Conservation (phyloP, 2,113 vertebrate species). For the Rattus rattus region DNA sequence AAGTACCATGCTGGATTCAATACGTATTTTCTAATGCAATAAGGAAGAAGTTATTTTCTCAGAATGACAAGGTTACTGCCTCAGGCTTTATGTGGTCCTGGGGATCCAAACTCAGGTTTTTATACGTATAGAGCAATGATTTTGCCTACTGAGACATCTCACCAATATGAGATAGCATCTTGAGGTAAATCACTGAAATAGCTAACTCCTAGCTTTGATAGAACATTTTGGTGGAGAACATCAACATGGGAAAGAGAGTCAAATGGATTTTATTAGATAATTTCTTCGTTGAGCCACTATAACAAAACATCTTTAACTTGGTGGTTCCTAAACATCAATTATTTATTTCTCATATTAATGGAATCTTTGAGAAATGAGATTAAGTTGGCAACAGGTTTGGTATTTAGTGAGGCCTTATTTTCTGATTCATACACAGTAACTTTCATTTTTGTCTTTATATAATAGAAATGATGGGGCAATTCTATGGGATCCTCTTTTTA, state of each 20-base stretch:
- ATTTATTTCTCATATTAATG: background rate
- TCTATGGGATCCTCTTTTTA: background rate
- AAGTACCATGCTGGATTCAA: background rate
- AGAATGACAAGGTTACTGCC: background rate
- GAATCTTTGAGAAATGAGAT: background rate
- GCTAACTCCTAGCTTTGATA: background rate
- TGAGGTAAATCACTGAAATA: constrained; percentile 23
- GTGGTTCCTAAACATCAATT: background rate
- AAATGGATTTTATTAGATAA: background rate
- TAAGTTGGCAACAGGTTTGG: background rate
- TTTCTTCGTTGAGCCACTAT: background rate
- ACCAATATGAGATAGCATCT: background rate
- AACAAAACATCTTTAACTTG: background rate
- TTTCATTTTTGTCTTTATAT: background rate
- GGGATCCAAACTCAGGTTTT: background rate
- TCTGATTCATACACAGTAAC: background rate
- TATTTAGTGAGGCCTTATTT: background rate
- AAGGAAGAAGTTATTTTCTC: constrained; percentile 40
- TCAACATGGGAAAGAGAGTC: background rate
- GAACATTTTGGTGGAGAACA: constrained; percentile 39
- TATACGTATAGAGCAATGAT: background rate
- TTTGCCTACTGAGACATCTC: background rate
- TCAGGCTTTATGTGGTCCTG: background rate
- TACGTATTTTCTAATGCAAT: constrained; percentile 1
- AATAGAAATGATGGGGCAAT: background rate